Evolutionary conservation across 2,797 vertebrate species (phyloP), one percentile per base, ranked within the genome.

Genomic region (Diglossa cyanea): DNA sequence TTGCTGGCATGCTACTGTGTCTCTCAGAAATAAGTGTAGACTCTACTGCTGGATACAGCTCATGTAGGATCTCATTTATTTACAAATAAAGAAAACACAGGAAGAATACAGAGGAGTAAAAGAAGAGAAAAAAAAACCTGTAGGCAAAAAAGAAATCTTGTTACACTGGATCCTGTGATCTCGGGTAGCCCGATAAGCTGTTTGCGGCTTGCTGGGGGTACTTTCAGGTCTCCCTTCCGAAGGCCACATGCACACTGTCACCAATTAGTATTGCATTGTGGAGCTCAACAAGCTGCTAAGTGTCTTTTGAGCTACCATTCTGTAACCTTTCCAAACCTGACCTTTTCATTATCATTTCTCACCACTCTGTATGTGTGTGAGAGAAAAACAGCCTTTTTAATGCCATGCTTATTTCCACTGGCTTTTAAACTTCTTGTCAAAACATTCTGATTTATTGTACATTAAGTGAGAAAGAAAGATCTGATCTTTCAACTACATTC

Each of bases 261-360:
- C 66, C 84, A 88, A 97, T 97, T 97, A 96, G 77, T 68, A 76
- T 87, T 94, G 89, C 77, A 51, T 85, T 89, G 88, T 82, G 73
- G 44, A 93, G 71, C 92, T 91, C 87, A 92, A 62, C 86, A 40
- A 95, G 79, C 53, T 79, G 82, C 87, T 87, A 63, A 80, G 50
- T 40, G 92, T 94, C 94, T 72, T 93, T 28, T 42, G 68, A 93
- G 54, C 42, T 78, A 78, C 85, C 44, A 2, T 88, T 93, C 90
- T 70, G 44, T 84, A 96, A 96, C 86, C 94, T 97, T 96, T 97
- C 62, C 58, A 93, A 75, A 89, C 68, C 53, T 95, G 93, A 97
- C 89, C 83, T 97, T 97, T 96, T 86, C 80, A 39, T 91, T 94
- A 82, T 86, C 66, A 44, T 86, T 63, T 88, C 50, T 33, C 73